A percentile compares a stretch with the other conserved stretches of the same genome.
phyloP scores from a whole-genome alignment of 2,888 invertebrate species.

The Laspeyria flexula region DNA sequence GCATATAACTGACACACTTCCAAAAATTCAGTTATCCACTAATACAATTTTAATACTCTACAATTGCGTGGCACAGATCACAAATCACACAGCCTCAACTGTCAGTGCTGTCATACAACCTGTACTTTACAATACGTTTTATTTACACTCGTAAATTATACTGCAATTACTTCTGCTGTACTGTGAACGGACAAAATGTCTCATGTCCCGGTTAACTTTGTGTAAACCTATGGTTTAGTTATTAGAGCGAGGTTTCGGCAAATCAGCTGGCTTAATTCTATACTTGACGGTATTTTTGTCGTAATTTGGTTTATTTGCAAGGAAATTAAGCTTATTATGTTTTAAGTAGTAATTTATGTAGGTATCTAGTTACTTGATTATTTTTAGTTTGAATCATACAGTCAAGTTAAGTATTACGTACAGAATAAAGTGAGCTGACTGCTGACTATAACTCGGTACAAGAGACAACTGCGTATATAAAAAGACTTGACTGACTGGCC shows the following conservation, averaged over 20 bases:
- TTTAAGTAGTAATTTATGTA: too few relatives aligned
- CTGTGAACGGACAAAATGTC: slow-evolving; percentile 31
- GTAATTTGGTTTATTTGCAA: not conserved
- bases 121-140: slow-evolving; percentile 18
- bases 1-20: slow-evolving; percentile 17
- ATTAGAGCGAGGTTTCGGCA: slow-evolving; percentile 26
- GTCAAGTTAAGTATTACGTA: too few relatives aligned
- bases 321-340: not conserved
- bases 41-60: slow-evolving; percentile 38
- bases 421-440: too few relatives aligned
- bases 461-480: too few relatives aligned
- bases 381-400: too few relatives aligned
- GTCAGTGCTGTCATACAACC: slow-evolving; percentile 7
- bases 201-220: slow-evolving; percentile 40
- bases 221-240: slow-evolving; percentile 30
- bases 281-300: slow-evolving; percentile 2
- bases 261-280: not conserved
- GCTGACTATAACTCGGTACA: too few relatives aligned
- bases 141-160: slow-evolving; percentile 25
- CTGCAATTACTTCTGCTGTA: slow-evolving; percentile 27
- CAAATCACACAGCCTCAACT: slow-evolving; percentile 31
- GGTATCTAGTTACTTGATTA: too few relatives aligned
- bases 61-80: slow-evolving; percentile 35
- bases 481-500: too few relatives aligned
- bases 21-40: slow-evolving; percentile 17